Evolutionary conservation across 2,888 invertebrate genomes (phyloP).

Genomic region (Rhagium mordax): DNA sequence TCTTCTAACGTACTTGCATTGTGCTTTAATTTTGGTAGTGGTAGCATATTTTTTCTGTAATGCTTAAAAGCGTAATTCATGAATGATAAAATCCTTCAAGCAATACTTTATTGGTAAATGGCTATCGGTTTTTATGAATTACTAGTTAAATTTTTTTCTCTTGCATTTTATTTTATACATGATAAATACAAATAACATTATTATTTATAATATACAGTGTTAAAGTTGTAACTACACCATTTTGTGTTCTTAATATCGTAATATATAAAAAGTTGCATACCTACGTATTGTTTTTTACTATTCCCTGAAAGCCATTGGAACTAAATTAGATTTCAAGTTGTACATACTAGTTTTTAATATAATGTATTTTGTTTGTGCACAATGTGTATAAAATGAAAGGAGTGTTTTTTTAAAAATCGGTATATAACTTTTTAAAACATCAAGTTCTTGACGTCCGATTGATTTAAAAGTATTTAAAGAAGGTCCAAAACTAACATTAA

Average conservation of each 20-base stretch:
- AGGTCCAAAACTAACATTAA: constrained; percentile 13
- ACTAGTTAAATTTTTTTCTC: no score
- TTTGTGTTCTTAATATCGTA: not conserved
- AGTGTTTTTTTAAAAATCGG: constrained; percentile 20
- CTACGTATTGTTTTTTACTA: not conserved
- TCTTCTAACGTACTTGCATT: no score
- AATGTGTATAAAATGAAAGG: not conserved
- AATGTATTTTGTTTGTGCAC: constrained; percentile 4
- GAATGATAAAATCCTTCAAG: no score
- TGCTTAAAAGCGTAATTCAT: no score
- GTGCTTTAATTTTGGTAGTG: no score
- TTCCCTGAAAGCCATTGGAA: constrained; percentile 5
- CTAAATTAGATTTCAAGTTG: constrained; percentile 6
- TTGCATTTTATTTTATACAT: no score
- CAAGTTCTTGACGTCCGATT: no score
- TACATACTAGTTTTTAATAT: not conserved
- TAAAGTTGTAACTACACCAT: constrained; percentile 11
- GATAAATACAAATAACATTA: no score
- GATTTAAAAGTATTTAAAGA: not conserved
- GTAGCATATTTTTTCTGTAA: no score
- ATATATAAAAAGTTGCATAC: not conserved
- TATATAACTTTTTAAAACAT: not conserved
- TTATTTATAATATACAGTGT: not conserved
- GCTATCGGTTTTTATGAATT: no score
- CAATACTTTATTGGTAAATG: no score